Evolutionary conservation across 2,113 vertebrate species (phyloP).

Genomic region (Neofelis nebulosa): DNA sequence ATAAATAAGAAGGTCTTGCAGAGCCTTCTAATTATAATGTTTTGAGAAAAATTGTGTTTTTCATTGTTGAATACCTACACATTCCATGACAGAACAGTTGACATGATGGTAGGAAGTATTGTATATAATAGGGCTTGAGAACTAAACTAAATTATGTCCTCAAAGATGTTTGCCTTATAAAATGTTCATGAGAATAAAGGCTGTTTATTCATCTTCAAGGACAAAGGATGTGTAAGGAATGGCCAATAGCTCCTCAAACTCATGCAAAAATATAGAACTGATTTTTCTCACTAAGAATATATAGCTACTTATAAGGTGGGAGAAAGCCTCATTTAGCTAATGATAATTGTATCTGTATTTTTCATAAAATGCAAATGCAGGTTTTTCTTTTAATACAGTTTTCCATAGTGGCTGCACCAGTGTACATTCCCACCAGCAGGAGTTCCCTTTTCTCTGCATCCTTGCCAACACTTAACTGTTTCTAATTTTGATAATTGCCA

Average conservation of each 20-base stretch:
- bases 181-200: slow-evolving; percentile 57
- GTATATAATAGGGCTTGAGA: background rate
- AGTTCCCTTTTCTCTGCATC: background rate
- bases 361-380: background rate
- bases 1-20: background rate
- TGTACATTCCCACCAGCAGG: background rate
- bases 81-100: background rate
- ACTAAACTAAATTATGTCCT: slow-evolving; percentile 12
- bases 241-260: background rate
- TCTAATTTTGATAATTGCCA: background rate
- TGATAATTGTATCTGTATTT: background rate
- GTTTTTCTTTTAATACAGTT: background rate
- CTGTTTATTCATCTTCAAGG: slow-evolving; percentile 9
- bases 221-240: background rate
- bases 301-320: background rate
- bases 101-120: slow-evolving; percentile 12
- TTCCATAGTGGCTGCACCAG: background rate
- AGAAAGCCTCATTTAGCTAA: background rate
- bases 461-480: background rate
- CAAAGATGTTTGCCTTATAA: slow-evolving; percentile 45
- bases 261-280: background rate
- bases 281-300: background rate
- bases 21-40: background rate
- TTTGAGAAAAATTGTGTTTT: slow-evolving; percentile 15
- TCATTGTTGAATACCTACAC: background rate